Evolutionary conservation across 2,113 vertebrate species (phyloP).

Genomic region (Sorex fumeus): DNA sequence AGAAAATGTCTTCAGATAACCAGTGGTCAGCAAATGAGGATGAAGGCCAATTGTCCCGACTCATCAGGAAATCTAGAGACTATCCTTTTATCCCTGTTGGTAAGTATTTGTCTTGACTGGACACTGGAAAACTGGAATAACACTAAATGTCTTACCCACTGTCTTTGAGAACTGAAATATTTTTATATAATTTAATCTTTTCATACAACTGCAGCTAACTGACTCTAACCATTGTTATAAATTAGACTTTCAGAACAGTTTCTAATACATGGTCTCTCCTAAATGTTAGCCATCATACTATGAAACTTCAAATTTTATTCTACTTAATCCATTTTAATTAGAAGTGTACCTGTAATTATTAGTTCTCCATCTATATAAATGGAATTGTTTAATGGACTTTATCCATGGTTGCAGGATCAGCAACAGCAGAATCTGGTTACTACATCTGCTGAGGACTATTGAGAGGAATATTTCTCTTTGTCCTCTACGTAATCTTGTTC

Average conservation of each 20-base stretch:
- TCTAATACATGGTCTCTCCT: background rate
- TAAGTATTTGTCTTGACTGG: constrained; percentile 83
- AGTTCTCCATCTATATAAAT: background rate
- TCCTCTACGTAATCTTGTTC: too few species aligned
- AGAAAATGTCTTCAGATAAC: constrained; percentile 88
- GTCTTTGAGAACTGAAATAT: background rate
- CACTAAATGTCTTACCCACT: background rate
- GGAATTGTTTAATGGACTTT: background rate
- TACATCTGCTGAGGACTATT: too few species aligned
- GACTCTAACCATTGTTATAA: background rate
- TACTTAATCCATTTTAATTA: background rate
- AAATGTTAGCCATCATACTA: background rate
- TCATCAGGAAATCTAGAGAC: constrained; percentile 92
- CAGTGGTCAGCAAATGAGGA: constrained; percentile 81
- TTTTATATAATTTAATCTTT: background rate
- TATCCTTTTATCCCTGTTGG: constrained; percentile 94
- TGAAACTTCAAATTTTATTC: constrained; percentile 26
- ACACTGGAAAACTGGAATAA: background rate
- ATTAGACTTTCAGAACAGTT: constrained; percentile 51
- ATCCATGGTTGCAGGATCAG: background rate
- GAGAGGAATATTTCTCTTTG: too few species aligned
- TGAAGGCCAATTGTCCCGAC: constrained; percentile 90
- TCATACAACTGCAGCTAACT: constrained; percentile 23
- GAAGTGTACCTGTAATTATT: background rate
- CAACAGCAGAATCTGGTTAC: background rate